These are phyloP conservation scores for Pseudonaja textilis DNA, from an alignment of 2,113 vertebrate genomes.

Conservation along the genomic window DNA sequence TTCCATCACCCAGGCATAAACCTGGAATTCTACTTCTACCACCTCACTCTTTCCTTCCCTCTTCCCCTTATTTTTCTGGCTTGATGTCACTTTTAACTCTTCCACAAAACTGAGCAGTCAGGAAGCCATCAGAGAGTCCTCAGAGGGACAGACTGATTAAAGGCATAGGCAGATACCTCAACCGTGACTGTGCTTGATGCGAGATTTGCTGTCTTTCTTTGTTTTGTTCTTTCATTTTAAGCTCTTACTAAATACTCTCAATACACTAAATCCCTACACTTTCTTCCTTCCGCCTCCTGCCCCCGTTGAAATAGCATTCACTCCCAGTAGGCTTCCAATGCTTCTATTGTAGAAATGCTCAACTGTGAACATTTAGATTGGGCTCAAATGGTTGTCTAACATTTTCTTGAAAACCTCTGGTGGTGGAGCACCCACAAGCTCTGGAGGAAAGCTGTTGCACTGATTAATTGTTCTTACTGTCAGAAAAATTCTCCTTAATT, in stretches of 20 bases:
- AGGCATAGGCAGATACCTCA: conserved; percentile 22
- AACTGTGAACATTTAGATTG: neutral
- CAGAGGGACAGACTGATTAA: conserved; percentile 16
- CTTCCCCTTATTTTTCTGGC: neutral
- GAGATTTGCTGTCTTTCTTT: conserved; percentile 30
- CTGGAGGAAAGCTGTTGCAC: too few relatives aligned
- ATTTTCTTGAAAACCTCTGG: neutral
- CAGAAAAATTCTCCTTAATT: too few relatives aligned
- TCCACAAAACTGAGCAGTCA: conserved; percentile 24
- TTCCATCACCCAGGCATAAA: neutral
- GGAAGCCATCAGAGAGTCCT: conserved; percentile 12
- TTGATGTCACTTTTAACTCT: conserved; percentile 37
- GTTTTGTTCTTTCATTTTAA: neutral
- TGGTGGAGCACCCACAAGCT: too few relatives aligned
- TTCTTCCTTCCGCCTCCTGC: neutral
- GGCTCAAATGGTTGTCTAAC: neutral
- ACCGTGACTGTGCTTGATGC: conserved; percentile 30
- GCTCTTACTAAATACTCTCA: conserved; percentile 34
- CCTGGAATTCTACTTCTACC: neutral
- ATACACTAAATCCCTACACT: conserved; percentile 20
- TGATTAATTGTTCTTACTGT: too few relatives aligned
- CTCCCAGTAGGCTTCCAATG: neutral
- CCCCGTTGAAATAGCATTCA: neutral
- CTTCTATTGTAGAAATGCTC: neutral
- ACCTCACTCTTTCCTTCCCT: neutral